Evolutionary conservation across 2,797 vertebrate genomes (phyloP), one percentile per base, ranked within the genome.

Genomic region (Neostethus bicornis): DNA sequence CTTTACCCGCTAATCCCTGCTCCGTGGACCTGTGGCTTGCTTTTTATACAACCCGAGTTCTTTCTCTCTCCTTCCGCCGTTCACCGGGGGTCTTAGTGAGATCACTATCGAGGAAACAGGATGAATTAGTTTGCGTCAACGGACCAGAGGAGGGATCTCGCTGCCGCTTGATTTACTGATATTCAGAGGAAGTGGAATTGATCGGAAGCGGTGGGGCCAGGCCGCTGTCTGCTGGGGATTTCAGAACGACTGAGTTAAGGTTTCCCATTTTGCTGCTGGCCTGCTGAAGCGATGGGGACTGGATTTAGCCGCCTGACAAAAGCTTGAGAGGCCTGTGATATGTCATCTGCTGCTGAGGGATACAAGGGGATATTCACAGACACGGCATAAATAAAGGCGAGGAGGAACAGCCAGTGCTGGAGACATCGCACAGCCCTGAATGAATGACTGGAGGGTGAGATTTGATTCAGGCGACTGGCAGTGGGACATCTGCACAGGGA

Each of bases 1-100:
- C 86, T 89, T 87, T 89, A 79, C 85, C 79, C 78, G 57, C 85
- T 90, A 89, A 90, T 91, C 88, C 86, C 80, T 81, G 85, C 85
- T 77, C 82, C 57, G 68, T 64, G 71, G 88, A 90, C 88, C 87
- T 86, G 85, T 86, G 85, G 86, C 81, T 85, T 54, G 61, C 80
- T 71, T 85, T 80, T 73, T 77, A 75, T 80, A 78, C 83, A 83
- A 69, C 66, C 47, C 76, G 52, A 66, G 45, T 70, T 77, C 78
- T 69, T 46, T 71, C 51, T 64, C 14, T 50, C 48, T 52, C 58
- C 58, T 49, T 26, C 50, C 61, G 20, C 72, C 69, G 77, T 84
- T 87, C 87, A 83, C 83, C 7, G 19, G 77, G 80, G 87, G 87
- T 87, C 86, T 87, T 86, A 88, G 69, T 3, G 32, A 85, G 85